Base-by-base conservation (phyloP, 1,140 invertebrate species). In the Ceratosolen fusciceps region DNA sequence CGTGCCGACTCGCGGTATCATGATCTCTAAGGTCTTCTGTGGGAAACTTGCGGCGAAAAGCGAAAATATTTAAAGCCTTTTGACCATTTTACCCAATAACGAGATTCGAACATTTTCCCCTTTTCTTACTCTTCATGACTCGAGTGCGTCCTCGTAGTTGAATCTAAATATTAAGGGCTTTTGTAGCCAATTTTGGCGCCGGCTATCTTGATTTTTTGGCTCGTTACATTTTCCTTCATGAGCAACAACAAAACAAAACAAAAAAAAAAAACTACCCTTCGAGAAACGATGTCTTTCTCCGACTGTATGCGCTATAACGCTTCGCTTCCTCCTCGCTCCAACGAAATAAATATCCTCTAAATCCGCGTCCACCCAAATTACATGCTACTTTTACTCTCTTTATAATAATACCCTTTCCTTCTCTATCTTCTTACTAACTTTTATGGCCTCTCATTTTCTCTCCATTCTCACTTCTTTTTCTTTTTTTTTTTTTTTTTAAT, bases 101-200 rank as follows among this genome's bases (percentile, higher is more conserved):
- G 85, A 86, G 84, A 82, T 81, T 83, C 84, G 83, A 82, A 76
- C 80, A n/a, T 65, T 65, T 34, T 75, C 47, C 52, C 62, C 47
- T 49, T 84, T 86, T 87, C 84, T 85, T 84, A 79, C 60, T 12
- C 34, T 26, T 21, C 7, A 26, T 31, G 7, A 4, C 74, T 60
- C 73, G 39, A 8, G 14, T 26, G 24, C 47, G 9, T 29, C 54
- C 68, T 37, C 82, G 83, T 88, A 88, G 88, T 87, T 89, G 88
- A 89, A 88, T 89, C 87, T 89, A 88, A 89, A 89, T 89, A 88
- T 89, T 88, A 87, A 88, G 87, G 77, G 83, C 82, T 83, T 70
- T 31, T 39, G 12, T 14, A n/a, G 56, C 31, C 10, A 62, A 54
- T 34, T 85, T 86, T 84, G 86, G 86, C 83, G 84, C 84, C 83